Conservation (phyloP, 2,113 vertebrate genomes). For the Myrmecobius fasciatus region DNA sequence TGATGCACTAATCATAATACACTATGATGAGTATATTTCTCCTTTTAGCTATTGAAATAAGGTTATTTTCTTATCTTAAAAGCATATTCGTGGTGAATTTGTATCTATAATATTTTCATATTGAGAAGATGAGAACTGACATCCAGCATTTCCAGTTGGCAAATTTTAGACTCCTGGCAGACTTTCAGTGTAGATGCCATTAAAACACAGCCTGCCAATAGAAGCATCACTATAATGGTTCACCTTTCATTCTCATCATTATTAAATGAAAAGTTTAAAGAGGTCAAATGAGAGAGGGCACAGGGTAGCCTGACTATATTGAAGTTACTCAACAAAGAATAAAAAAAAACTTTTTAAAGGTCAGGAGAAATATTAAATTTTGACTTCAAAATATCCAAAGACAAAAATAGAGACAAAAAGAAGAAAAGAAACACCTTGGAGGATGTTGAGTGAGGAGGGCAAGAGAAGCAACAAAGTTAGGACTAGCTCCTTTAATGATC, state of each 20-base stretch:
- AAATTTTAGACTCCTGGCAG: background rate
- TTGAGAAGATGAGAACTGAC: background rate
- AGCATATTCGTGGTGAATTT: background rate
- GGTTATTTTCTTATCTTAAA: background rate
- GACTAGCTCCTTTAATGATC: background rate
- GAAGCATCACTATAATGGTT: constrained; percentile 18
- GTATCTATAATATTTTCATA: background rate
- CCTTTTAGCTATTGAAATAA: background rate
- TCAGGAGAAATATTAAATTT: constrained; percentile 57
- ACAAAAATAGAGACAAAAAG: constrained; percentile 48
- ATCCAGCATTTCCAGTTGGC: background rate
- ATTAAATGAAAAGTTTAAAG: constrained; percentile 62
- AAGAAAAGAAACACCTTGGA: background rate
- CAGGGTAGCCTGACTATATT: constrained; percentile 1
- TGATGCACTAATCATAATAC: background rate
- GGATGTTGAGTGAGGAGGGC: background rate
- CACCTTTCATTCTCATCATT: constrained; percentile 46
- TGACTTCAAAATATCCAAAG: constrained; percentile 54
- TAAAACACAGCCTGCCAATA: constrained; percentile 23
- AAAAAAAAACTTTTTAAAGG: constrained; percentile 39
- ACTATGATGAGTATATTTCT: background rate
- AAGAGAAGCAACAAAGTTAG: background rate
- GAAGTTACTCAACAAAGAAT: constrained; percentile 44
- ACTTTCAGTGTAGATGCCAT: background rate
- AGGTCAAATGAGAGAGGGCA: constrained; percentile 10